Conservation (phyloP, 2,113 vertebrate genomes). For the Chinchilla lanigera region DNA sequence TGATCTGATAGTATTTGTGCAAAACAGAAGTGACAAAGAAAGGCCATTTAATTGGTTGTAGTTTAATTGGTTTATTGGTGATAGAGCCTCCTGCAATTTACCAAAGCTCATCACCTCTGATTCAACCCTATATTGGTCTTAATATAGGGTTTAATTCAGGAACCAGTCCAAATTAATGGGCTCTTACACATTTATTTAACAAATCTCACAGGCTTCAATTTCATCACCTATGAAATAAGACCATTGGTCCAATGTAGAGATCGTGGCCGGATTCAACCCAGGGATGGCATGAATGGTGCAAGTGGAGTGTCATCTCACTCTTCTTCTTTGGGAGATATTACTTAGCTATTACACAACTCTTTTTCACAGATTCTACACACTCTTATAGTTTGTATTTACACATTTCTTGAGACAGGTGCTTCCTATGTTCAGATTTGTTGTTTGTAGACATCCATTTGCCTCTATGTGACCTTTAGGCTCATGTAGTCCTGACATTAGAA, state of each 20-base stretch:
- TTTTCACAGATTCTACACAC: not conserved
- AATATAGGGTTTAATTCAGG: not conserved
- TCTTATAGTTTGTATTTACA: not conserved
- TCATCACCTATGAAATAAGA: not conserved
- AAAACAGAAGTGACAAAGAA: not conserved
- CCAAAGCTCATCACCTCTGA: not conserved
- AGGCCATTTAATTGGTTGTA: not conserved
- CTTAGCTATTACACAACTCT: not conserved
- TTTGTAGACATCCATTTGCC: not conserved
- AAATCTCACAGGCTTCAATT: not conserved
- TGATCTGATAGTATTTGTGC: not conserved
- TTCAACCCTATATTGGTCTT: not conserved
- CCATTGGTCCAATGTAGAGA: not conserved
- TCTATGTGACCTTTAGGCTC: not conserved
- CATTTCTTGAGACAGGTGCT: not conserved
- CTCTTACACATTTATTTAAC: not conserved
- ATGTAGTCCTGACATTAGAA: not conserved
- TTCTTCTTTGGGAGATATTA: not conserved
- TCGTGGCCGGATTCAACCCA: not conserved
- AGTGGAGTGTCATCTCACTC: not conserved
- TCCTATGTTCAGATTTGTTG: not conserved
- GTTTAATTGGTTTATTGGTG: conserved; percentile 15
- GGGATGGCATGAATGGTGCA: not conserved
- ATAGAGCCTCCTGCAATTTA: not conserved
- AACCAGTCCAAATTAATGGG: not conserved